Conservation (phyloP, 2,888 invertebrate genomes). For the Acanthosepion pharaonis region DNA sequence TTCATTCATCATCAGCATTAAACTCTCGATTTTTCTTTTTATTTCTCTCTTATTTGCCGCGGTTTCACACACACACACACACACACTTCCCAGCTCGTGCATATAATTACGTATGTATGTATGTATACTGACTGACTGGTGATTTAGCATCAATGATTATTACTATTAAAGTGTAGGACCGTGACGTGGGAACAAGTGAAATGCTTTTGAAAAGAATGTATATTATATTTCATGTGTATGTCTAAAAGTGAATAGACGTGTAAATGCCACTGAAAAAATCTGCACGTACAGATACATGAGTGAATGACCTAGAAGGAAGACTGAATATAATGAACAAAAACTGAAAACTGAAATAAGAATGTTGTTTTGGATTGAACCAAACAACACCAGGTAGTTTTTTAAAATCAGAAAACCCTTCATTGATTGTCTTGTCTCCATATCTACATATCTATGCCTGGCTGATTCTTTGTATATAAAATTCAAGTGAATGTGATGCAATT, state of each 20-base stretch:
- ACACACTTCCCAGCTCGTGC: background rate
- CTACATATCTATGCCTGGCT: too few relatives aligned
- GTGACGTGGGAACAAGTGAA: conserved; percentile 1
- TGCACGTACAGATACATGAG: too few relatives aligned
- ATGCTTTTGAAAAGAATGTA: background rate
- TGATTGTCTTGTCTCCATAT: too few relatives aligned
- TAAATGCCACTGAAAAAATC: too few relatives aligned
- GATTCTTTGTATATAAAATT: too few relatives aligned
- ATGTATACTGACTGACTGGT: conserved; percentile 4
- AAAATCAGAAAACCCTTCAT: too few relatives aligned
- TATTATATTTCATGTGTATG: background rate
- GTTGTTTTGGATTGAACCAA: too few relatives aligned
- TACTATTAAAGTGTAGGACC: background rate
- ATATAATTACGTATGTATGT: background rate
- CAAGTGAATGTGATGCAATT: too few relatives aligned
- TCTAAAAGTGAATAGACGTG: too few relatives aligned
- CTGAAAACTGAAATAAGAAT: too few relatives aligned
- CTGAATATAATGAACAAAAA: background rate
- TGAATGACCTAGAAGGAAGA: background rate
- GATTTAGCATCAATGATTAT: background rate
- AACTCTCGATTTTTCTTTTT: conserved; percentile 4
- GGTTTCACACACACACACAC: background rate
- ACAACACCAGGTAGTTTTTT: too few relatives aligned
- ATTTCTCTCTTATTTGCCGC: background rate
- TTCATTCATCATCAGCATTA: conserved; percentile 8